A percentile compares a stretch with the other conserved stretches of the same genome.
Conservation (phyloP, 2,888 invertebrate species). For the Synergus itoensis region DNA sequence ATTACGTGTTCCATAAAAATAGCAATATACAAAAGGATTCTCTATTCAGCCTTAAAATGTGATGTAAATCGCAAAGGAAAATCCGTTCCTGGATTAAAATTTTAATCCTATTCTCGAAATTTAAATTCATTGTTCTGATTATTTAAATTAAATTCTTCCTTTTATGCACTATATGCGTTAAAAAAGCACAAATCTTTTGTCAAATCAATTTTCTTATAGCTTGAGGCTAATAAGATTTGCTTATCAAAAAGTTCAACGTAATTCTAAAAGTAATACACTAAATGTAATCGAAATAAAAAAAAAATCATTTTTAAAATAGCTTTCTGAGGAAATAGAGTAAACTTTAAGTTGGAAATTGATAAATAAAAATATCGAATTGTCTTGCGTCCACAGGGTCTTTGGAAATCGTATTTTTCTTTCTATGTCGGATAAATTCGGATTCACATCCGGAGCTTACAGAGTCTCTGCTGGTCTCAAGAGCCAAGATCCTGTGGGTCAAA, state of each 20-base stretch:
- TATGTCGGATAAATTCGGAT: conserved; percentile 8
- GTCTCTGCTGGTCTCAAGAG: conserved; percentile 2
- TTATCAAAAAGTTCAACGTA: too few relatives aligned
- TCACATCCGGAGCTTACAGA: conserved; percentile 24
- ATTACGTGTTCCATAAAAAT: background rate
- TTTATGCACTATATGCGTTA: too few relatives aligned
- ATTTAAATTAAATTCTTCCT: too few relatives aligned
- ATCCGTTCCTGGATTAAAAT: background rate
- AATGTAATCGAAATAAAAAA: background rate
- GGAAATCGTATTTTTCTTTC: conserved; percentile 22
- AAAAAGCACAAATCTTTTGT: too few relatives aligned
- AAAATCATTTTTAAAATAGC: background rate
- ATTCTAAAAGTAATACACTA: too few relatives aligned
- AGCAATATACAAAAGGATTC: background rate
- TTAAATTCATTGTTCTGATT: background rate
- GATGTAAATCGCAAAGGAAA: background rate
- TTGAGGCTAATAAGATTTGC: too few relatives aligned
- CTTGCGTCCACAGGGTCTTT: background rate
- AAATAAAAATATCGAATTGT: background rate
- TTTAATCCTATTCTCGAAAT: background rate
- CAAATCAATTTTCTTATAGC: too few relatives aligned
- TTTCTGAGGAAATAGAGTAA: background rate
- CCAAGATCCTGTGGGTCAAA: conserved; percentile 11
- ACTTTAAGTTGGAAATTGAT: background rate
- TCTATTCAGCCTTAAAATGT: conserved; percentile 11